Conservation (phyloP, 2,888 invertebrate species). For the Macropis europaea region DNA sequence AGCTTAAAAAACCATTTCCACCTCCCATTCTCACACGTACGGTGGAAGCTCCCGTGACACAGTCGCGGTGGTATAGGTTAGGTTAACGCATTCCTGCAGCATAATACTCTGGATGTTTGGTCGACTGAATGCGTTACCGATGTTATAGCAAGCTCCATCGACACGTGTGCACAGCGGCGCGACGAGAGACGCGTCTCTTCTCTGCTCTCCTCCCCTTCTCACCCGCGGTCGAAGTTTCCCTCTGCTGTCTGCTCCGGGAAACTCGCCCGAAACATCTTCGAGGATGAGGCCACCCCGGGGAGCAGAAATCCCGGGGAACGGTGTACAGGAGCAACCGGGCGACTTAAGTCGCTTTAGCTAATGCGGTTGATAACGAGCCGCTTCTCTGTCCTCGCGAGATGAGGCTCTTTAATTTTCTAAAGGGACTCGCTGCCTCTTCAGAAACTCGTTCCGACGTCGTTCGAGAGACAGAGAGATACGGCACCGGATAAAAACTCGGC, state of each 20-base stretch:
- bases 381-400: conserved; percentile 2
- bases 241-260: not conserved
- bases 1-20: too few species aligned
- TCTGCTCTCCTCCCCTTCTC: not conserved
- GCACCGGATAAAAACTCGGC: too few species aligned
- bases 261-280: conserved; percentile 13
- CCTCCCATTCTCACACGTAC: too few species aligned
- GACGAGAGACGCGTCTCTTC: not conserved
- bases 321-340: not conserved
- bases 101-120: too few species aligned
- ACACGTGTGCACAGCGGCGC: too few species aligned
- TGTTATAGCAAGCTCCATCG: too few species aligned
- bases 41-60: too few species aligned
- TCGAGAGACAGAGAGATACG: too few species aligned
- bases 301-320: not conserved
- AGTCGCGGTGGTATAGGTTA: too few species aligned
- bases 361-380: conserved; percentile 13
- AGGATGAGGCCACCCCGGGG: not conserved
- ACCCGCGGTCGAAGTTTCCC: not conserved
- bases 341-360: conserved; percentile 26
- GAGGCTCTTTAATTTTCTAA: not conserved
- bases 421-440: not conserved
- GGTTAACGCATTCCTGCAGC: not conserved
- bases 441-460: not conserved
- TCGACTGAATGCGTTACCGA: too few species aligned